phyloP scores from a whole-genome alignment of 1,140 invertebrate genomes.

The Arctopsyche grandis region DNA sequence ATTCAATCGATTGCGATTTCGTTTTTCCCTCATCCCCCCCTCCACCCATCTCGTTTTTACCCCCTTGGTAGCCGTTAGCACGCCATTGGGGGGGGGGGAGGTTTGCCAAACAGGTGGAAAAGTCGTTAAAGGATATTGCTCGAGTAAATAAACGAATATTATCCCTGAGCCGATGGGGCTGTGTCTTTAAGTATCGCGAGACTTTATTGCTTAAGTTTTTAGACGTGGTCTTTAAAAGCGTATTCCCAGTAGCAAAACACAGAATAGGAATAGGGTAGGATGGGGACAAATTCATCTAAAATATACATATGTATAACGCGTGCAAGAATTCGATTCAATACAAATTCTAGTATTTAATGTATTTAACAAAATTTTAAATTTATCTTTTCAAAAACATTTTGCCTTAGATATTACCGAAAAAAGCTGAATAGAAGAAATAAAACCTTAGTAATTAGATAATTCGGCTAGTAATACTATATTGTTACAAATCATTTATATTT shows the following conservation, averaged over 20 bases:
- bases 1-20: conserved; percentile 10
- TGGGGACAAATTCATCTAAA: too few species aligned
- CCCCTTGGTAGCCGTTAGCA: conserved; percentile 9
- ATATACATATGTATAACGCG: background rate
- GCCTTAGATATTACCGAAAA: too few species aligned
- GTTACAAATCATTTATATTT: too few species aligned
- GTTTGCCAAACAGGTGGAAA: conserved; percentile 17
- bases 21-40: background rate
- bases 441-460: too few species aligned
- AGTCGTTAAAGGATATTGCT: conserved; percentile 30
- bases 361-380: too few species aligned
- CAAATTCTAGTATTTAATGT: too few species aligned
- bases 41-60: too few species aligned
- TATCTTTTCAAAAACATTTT: too few species aligned
- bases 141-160: conserved; percentile 31
- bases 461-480: too few species aligned
- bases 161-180: conserved; percentile 21
- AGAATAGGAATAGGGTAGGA: background rate
- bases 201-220: conserved; percentile 25
- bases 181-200: conserved; percentile 16
- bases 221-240: background rate
- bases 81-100: conserved; percentile 17
- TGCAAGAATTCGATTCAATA: background rate
- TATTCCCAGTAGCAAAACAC: background rate
- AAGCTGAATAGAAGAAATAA: too few species aligned